Conservation (phyloP, 92 coral and sea anemone genomes). For the Porites lobata region DNA sequence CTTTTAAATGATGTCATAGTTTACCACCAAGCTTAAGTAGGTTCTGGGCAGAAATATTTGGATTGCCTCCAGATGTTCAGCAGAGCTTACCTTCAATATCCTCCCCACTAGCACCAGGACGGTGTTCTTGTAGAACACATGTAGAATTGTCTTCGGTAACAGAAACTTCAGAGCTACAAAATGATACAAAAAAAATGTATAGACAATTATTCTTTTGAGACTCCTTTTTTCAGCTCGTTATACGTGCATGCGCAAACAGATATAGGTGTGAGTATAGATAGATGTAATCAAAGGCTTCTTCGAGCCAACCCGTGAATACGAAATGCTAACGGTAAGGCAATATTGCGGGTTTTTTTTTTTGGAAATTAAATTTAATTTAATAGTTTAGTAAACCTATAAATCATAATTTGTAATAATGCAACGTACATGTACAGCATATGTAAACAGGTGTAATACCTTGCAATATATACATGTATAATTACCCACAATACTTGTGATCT, state of each 20-base stretch:
- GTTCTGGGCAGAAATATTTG: conserved; percentile 12
- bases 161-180: conserved; percentile 15
- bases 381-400: conserved; percentile 14
- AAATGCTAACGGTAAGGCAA: conserved; percentile 10
- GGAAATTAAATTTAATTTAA: not conserved
- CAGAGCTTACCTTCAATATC: conserved; percentile 14
- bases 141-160: conserved; percentile 11
- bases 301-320: conserved; percentile 15
- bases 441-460: conserved; percentile 18
- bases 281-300: not conserved
- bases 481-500: conserved; percentile 13
- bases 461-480: conserved; percentile 13
- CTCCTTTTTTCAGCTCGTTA: conserved; percentile 14
- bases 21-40: conserved; percentile 19
- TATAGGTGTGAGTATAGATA: conserved; percentile 10
- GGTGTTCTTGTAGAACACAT: conserved; percentile 19
- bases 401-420: not conserved
- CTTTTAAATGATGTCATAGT: conserved; percentile 9
- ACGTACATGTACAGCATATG: conserved; percentile 26
- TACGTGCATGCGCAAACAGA: conserved; percentile 9
- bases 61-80: conserved; percentile 17
- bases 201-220: conserved; percentile 12
- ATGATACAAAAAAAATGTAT: conserved; percentile 6
- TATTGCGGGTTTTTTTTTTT: not conserved
- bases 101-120: conserved; percentile 20